Evolutionary conservation across 1,140 invertebrate genomes (phyloP).

Genomic region (Gonatopus flavifemur): DNA sequence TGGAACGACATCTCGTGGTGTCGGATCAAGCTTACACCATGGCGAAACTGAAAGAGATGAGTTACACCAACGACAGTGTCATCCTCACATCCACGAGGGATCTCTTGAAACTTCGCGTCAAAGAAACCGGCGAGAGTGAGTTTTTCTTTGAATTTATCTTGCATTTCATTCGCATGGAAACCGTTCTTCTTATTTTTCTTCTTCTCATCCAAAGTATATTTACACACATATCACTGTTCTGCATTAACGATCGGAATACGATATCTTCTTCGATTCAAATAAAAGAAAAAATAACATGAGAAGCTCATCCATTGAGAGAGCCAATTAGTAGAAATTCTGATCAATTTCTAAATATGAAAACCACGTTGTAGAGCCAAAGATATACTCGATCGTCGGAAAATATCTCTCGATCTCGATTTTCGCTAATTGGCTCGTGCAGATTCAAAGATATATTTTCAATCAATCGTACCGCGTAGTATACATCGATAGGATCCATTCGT

Average conservation of each 20-base stretch:
- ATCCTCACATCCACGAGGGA: slow-evolving; percentile 71
- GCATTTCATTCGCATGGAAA: too few species aligned
- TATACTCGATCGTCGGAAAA: too few species aligned
- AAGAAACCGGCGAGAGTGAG: slow-evolving; percentile 77
- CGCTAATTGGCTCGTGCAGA: too few species aligned
- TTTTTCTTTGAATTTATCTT: slow-evolving; percentile 27
- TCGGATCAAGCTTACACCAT: slow-evolving; percentile 74
- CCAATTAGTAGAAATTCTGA: too few species aligned
- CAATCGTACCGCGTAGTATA: background rate
- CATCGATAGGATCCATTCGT: background rate
- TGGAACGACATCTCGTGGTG: slow-evolving; percentile 80
- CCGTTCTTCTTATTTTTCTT: background rate
- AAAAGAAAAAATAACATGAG: too few species aligned
- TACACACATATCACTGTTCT: background rate
- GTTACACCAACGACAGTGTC: slow-evolving; percentile 61
- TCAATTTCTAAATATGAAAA: too few species aligned
- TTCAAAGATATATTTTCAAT: too few species aligned
- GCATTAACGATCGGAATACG: background rate
- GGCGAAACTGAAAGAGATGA: slow-evolving; percentile 70
- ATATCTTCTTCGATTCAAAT: too few species aligned
- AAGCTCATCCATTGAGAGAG: too few species aligned
- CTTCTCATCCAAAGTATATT: background rate
- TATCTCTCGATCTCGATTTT: too few species aligned
- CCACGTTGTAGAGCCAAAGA: too few species aligned
- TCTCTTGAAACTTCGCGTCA: slow-evolving; percentile 68